Base-by-base conservation (phyloP, 1,140 invertebrate genomes). In the Drosophila mayri region DNA sequence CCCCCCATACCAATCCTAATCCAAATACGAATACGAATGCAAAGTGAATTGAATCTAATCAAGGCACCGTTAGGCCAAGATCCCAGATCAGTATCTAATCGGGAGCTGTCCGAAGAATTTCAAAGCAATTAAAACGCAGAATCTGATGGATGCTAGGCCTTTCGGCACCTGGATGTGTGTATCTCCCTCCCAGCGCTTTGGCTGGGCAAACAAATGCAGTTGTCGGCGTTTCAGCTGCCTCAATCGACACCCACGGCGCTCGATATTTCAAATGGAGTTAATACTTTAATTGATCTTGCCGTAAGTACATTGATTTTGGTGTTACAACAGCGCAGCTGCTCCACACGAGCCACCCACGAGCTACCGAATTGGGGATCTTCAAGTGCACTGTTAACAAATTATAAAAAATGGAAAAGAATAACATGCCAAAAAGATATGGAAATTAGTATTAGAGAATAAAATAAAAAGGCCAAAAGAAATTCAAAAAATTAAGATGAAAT, bases 71-170 rank as follows among this genome's bases (percentile, higher is more conserved):
- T 85, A 85, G 77, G 43, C 67, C 18, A 54, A 67, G 64, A 70
- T 70, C 55, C 47, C 41, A 82, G 81, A 84, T 84, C 72, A 44
- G 60, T 84, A 84, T 74, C 58, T 73, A 60, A 79, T 79, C 77
- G 70, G 30, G 61, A 61, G 71, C 63, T 70, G 81, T 76, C 81
- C 70, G 11, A 57, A 65, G 77, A 65, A 85, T 85, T 85, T 85
- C 72, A 81, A 81, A 68, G 77, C 78, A 85, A 85, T 81, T 85
- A 85, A 85, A 85, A 84, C 46, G 63, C 57, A 79, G 30, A 44
- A 44, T 20, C 77, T 85, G 81, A 85, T 76, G 75, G 81, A 84
- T 77, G 76, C 57, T 59, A 32, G 25, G 40, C 22, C 78, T 68
- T 85, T 76, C 81, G 62, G 25, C 62, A 82, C 57, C 54, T 67